These are phyloP conservation scores for human (Homo sapiens) DNA, from an alignment of 2,113 vertebrate species.

Conservation along the genomic window DNA sequence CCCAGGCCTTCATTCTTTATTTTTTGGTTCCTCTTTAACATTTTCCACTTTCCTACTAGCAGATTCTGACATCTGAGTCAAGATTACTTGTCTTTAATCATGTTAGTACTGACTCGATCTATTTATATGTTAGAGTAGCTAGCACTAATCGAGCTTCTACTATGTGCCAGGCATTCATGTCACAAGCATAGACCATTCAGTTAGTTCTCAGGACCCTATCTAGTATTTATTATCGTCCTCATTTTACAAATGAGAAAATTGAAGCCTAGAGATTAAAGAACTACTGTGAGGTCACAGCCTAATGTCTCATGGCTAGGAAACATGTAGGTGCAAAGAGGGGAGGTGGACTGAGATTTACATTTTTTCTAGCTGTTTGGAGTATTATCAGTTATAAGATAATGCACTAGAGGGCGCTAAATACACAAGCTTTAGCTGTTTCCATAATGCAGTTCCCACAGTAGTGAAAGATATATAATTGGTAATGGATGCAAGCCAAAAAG, in stretches of 20 bases:
- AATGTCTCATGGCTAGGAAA: neutral
- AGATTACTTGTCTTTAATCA: neutral
- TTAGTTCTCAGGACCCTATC: neutral
- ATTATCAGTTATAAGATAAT: neutral
- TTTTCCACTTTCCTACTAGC: neutral
- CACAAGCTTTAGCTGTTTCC: neutral
- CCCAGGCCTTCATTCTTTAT: neutral
- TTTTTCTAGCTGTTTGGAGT: neutral
- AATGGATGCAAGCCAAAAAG: slow-evolving; percentile 48
- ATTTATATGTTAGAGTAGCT: neutral
- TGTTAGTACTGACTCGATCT: neutral
- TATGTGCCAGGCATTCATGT: neutral
- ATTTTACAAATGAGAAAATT: neutral
- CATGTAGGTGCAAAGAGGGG: neutral
- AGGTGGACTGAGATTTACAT: neutral
- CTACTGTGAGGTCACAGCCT: neutral
- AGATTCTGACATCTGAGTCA: neutral
- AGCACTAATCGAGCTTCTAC: neutral
- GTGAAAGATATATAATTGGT: neutral
- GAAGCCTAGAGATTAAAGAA: slow-evolving; percentile 4
- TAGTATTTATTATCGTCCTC: neutral
- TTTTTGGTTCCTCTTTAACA: slow-evolving; percentile 2
- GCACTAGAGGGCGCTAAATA: slow-evolving; percentile 71
- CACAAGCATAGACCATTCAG: neutral
- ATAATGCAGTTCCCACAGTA: slow-evolving; percentile 24